Conservation (phyloP, 2,888 invertebrate species). For the Cephus pygmeus region DNA sequence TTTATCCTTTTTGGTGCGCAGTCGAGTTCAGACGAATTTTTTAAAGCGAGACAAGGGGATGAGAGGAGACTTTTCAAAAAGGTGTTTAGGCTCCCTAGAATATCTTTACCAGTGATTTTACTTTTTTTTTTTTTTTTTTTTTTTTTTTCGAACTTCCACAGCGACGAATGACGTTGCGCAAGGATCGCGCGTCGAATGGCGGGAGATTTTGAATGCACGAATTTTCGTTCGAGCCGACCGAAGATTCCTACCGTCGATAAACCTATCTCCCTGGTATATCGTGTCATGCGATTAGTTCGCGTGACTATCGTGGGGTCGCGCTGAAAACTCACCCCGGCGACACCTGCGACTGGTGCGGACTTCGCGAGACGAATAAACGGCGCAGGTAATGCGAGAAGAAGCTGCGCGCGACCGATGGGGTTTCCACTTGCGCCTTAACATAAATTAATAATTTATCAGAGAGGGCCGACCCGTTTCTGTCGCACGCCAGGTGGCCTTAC, state of each 20-base stretch:
- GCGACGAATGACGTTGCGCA: no score
- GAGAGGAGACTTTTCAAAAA: background rate
- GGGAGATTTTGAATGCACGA: background rate
- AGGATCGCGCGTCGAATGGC: no score
- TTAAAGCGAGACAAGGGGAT: background rate
- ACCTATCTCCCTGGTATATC: background rate
- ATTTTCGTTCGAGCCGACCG: background rate
- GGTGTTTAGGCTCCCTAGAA: background rate
- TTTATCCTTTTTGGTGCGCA: background rate
- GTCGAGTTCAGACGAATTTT: background rate
- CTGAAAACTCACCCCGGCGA: background rate
- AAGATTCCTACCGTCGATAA: no score
- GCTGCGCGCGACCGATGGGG: background rate
- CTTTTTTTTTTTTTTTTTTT: background rate
- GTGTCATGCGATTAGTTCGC: background rate
- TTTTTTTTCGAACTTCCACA: background rate
- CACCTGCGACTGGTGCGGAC: background rate
- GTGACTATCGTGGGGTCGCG: background rate
- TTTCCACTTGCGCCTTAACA: background rate
- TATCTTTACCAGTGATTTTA: background rate
- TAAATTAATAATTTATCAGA: constrained; percentile 4
- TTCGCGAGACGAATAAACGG: background rate
- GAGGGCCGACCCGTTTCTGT: background rate
- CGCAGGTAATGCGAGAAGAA: background rate
- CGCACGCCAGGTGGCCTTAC: background rate